phyloP scores from a whole-genome alignment of 53 echinoderm and acorn worm species.

The Astropecten irregularis region DNA sequence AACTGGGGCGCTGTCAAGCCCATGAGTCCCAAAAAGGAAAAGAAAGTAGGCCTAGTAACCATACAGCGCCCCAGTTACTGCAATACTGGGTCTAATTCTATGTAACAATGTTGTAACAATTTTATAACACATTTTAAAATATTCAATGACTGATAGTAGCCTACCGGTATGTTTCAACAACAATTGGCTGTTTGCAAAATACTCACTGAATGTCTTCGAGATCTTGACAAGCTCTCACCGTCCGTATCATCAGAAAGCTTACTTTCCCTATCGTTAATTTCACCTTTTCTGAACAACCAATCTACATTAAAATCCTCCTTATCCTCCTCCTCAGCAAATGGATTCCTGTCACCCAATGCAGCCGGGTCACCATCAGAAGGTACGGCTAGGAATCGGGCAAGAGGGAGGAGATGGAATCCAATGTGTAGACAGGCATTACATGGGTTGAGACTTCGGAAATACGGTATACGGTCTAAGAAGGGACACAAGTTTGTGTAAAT shows the following conservation, averaged over 20 bases:
- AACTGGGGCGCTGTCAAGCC: no score
- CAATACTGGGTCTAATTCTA: no score
- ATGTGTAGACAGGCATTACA: constrained; percentile 85
- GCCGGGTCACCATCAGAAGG: constrained; percentile 45
- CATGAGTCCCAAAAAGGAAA: no score
- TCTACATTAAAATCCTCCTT: constrained; percentile 29
- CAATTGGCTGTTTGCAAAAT: no score
- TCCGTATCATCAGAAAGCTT: background rate
- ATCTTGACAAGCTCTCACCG: background rate
- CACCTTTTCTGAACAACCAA: constrained; percentile 55
- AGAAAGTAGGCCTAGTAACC: no score
- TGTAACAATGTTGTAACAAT: no score
- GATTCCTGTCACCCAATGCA: constrained; percentile 1
- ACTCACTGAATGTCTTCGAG: constrained; percentile 24
- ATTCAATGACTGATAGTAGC: no score
- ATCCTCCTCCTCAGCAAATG: background rate
- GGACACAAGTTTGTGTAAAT: constrained; percentile 91
- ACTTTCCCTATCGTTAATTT: constrained; percentile 28
- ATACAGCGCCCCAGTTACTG: no score
- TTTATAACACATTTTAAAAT: no score
- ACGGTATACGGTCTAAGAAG: constrained; percentile 83
- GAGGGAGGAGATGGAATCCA: constrained; percentile 82
- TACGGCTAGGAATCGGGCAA: constrained; percentile 53
- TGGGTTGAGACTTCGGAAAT: constrained; percentile 84
- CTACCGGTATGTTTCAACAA: no score